Conservation (phyloP, 2,797 vertebrate genomes). For the Macropodus opercularis region DNA sequence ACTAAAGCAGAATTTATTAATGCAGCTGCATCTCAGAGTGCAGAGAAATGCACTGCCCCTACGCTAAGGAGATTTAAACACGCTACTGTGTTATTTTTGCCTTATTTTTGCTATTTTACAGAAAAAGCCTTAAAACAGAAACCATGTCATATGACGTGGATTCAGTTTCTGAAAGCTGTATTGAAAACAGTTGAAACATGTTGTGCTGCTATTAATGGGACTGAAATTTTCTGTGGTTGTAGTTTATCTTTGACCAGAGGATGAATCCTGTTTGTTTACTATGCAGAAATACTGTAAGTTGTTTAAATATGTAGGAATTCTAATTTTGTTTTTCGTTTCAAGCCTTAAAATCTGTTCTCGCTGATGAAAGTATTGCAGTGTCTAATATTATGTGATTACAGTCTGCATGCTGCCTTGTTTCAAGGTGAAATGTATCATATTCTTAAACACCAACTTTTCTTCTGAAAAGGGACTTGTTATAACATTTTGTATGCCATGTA, state of each 20-base stretch:
- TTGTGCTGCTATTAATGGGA: slow-evolving; percentile 54
- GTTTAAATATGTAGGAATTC: slow-evolving; percentile 7
- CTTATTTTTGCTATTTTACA: not conserved
- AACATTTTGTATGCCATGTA: slow-evolving; percentile 65
- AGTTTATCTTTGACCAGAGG: slow-evolving; percentile 4
- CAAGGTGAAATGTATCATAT: slow-evolving; percentile 49
- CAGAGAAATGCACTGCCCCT: slow-evolving; percentile 31
- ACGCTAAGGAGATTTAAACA: not conserved
- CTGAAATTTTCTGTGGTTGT: slow-evolving; percentile 9
- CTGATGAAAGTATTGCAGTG: slow-evolving; percentile 14
- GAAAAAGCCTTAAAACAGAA: not conserved
- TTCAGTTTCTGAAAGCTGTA: slow-evolving; percentile 1
- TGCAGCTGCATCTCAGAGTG: not conserved
- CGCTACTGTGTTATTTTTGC: not conserved
- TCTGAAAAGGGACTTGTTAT: slow-evolving; percentile 59
- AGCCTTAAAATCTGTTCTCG: slow-evolving; percentile 13
- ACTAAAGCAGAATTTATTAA: not conserved
- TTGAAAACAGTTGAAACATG: slow-evolving; percentile 4
- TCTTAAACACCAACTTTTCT: slow-evolving; percentile 56
- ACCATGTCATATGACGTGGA: not conserved
- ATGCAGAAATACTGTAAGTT: slow-evolving; percentile 40
- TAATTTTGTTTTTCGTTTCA: not conserved
- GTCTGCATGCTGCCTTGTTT: slow-evolving; percentile 63
- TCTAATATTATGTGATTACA: slow-evolving; percentile 25
- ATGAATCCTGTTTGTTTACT: slow-evolving; percentile 21